Evolutionary conservation across 2,888 invertebrate genomes (phyloP).

Genomic region (Acanthoscelides obtectus): DNA sequence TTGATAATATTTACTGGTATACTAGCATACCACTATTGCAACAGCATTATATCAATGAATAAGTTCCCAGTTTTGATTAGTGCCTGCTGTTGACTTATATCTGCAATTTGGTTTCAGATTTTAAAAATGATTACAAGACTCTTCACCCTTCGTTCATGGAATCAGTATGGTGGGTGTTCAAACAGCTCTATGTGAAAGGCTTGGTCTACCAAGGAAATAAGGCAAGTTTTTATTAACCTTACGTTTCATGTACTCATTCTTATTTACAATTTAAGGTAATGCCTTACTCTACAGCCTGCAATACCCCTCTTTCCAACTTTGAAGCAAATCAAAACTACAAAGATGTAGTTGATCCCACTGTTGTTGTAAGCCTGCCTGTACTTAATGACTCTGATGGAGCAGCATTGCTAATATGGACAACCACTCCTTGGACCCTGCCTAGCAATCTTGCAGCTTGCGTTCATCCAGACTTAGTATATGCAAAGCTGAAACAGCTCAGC

Average conservation of each 20-base stretch:
- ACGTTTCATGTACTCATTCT: neutral
- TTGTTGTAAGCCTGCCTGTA: slow-evolving; percentile 84
- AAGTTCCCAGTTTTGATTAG: too few relatives aligned
- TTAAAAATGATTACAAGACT: slow-evolving; percentile 98
- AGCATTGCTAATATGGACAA: slow-evolving; percentile 91
- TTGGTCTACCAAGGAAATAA: slow-evolving; percentile 97
- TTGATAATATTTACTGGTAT: too few relatives aligned
- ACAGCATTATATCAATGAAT: too few relatives aligned
- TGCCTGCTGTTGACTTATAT: neutral
- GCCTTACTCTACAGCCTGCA: slow-evolving; percentile 97
- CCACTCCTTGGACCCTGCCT: slow-evolving; percentile 99
- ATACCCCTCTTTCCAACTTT: slow-evolving; percentile 96
- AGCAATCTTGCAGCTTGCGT: slow-evolving; percentile 95
- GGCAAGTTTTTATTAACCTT: slow-evolving; percentile 40
- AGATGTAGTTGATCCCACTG: slow-evolving; percentile 93
- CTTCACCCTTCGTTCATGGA: slow-evolving; percentile 99
- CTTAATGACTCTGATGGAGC: slow-evolving; percentile 59
- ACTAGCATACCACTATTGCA: too few relatives aligned
- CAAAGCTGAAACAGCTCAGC: slow-evolving; percentile 68
- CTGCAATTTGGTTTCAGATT: slow-evolving; percentile 60
- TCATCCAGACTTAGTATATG: slow-evolving; percentile 78
- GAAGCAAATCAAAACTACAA: slow-evolving; percentile 99
- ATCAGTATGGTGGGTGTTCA: slow-evolving; percentile 98
- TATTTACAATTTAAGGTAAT: slow-evolving; percentile 55
- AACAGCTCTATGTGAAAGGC: slow-evolving; percentile 89